Conservation (phyloP, 1,140 invertebrate species). For the Magallana angulata region DNA sequence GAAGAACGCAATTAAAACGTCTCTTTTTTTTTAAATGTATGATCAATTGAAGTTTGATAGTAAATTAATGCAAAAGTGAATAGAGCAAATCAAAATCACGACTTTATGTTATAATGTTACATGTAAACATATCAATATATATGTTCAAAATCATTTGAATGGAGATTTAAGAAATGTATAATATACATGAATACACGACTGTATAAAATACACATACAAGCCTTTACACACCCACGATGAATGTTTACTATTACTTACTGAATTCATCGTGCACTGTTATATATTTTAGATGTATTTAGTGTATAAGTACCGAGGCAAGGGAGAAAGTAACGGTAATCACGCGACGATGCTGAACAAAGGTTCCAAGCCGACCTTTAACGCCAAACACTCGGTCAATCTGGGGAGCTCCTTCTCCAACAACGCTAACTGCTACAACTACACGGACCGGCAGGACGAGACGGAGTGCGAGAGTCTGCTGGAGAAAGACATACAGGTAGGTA, state of each 20-base stretch:
- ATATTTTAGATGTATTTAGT: slow-evolving; percentile 81
- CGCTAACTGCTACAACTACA: slow-evolving; percentile 38
- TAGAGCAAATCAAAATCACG: too few species aligned
- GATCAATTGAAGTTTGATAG: too few species aligned
- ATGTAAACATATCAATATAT: too few species aligned
- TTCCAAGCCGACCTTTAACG: slow-evolving; percentile 62
- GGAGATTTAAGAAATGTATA: too few species aligned
- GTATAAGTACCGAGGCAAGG: slow-evolving; percentile 81
- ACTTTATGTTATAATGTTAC: too few species aligned
- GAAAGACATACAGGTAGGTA: slow-evolving; percentile 77
- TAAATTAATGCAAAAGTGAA: too few species aligned
- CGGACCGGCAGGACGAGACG: slow-evolving; percentile 63
- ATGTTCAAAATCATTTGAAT: neutral
- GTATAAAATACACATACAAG: neutral
- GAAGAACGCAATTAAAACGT: too few species aligned
- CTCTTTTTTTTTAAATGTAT: too few species aligned
- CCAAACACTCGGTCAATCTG: slow-evolving; percentile 45
- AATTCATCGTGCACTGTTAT: slow-evolving; percentile 4
- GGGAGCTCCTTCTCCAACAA: slow-evolving; percentile 43
- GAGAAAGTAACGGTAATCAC: slow-evolving; percentile 59
- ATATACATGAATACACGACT: neutral
- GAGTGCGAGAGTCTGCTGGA: slow-evolving; percentile 76
- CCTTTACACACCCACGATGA: neutral
- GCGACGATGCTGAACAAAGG: slow-evolving; percentile 73
- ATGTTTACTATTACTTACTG: too few species aligned